These are phyloP conservation scores for Raphicerus campestris DNA, from an alignment of 2,113 vertebrate genomes.

Conservation along the genomic window DNA sequence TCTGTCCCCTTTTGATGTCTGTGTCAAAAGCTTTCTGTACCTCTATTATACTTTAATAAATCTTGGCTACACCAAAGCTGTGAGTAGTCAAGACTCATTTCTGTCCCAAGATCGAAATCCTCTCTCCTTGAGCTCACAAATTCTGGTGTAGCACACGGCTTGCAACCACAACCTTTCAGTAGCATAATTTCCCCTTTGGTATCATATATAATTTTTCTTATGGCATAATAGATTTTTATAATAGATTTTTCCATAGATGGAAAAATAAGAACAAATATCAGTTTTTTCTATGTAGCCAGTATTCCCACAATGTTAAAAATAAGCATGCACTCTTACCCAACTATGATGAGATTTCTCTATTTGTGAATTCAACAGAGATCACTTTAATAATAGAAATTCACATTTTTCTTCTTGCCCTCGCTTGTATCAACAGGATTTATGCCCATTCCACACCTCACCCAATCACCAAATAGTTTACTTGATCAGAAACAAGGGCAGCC, in stretches of 20 bases:
- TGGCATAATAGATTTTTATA: background rate
- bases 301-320: background rate
- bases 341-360: background rate
- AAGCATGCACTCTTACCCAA: background rate
- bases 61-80: background rate
- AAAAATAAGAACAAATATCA: background rate
- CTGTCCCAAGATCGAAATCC: accelerated
- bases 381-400: background rate
- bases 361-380: background rate
- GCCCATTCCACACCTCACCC: background rate
- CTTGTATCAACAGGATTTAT: background rate
- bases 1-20: background rate
- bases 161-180: background rate
- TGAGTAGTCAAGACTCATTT: background rate
- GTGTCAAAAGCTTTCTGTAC: background rate
- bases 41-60: background rate
- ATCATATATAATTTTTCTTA: background rate
- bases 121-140: background rate
- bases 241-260: background rate
- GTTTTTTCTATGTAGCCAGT: background rate
- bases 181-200: background rate
- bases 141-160: background rate
- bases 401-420: background rate
- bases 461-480: background rate
- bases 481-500: background rate